Base-by-base conservation (phyloP, 2,888 invertebrate genomes). In the Drosophila gaucha region DNA sequence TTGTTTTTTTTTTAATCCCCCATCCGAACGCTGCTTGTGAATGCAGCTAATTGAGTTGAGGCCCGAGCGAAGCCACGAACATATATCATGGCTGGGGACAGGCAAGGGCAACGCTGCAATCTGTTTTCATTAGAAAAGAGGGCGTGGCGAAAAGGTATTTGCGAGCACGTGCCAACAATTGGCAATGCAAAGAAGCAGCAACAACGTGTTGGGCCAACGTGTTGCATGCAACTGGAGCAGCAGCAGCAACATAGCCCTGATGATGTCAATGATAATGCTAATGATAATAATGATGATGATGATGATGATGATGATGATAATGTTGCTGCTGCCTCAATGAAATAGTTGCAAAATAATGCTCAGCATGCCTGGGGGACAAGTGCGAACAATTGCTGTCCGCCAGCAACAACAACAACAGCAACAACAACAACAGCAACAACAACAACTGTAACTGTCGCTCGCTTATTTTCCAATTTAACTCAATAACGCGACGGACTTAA, bases 381-480 rank as follows among this genome's bases (percentile, higher is more conserved):
- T 78, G 67, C 70, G 71, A 83, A 73, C 78, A 80, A 76, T 70
- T 67, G 70, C 58, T 51, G 54, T 44, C 6, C 18, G 43, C 43
- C 49, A 49, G 16, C 35, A 63, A n/a, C 55, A 51, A 16, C 20
- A 66, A 6, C 44, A 65, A 33, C 35, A 46, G 18, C 52, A 59
- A 18, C 50, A 65, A 5, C 57, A 49, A 12, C 35, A 66, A 2
- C 57, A 64, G 16, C 67, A 74, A 39, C 62, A 57, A 50, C 67
- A 71, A 66, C 66, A 76, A 76, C 74, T 67, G 33, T 67, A 67
- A 73, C 65, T 80, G 86, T 86, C 69, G 86, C 75, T 75, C 78
- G 89, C 89, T 89, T 89, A 89, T 89, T 89, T 89, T 89, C 79
- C 88, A 89, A 89, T 89, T 89, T 88, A 88, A 89, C 87, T 89